Evolutionary conservation across 2,797 vertebrate genomes (phyloP).

Genomic region (Jordanella pulchra): DNA sequence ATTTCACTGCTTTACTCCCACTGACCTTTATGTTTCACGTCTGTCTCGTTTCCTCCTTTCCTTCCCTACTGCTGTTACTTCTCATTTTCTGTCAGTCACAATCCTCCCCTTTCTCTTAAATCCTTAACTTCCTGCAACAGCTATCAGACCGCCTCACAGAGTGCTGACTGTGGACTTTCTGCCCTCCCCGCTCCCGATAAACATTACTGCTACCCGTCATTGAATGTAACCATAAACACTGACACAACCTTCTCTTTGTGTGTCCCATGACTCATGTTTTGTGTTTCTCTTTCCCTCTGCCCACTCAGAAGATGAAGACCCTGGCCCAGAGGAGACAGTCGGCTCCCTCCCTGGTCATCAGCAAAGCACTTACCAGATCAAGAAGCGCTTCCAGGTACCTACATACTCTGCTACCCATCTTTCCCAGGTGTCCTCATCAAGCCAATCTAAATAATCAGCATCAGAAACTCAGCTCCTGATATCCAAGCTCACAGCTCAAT

Average conservation of each 20-base stretch:
- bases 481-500: neutral
- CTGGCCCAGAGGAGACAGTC: slow-evolving; percentile 93
- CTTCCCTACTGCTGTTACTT: slow-evolving; percentile 36
- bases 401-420: neutral
- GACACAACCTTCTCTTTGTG: neutral
- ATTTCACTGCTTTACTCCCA: slow-evolving; percentile 3
- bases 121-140: slow-evolving; percentile 28
- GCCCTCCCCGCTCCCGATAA: neutral
- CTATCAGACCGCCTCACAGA: slow-evolving; percentile 3
- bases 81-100: slow-evolving; percentile 34
- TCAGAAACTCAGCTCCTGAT: neutral
- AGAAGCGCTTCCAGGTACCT: slow-evolving; percentile 86
- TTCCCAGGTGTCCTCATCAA: neutral
- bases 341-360: slow-evolving; percentile 91
- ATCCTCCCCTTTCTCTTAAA: neutral
- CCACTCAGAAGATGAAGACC: slow-evolving; percentile 91
- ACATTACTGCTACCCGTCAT: neutral
- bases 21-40: neutral
- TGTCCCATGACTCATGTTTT: slow-evolving; percentile 24
- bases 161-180: slow-evolving; percentile 12
- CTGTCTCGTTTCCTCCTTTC: slow-evolving; percentile 38
- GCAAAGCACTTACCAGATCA: slow-evolving; percentile 91
- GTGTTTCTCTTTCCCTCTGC: slow-evolving; percentile 8
- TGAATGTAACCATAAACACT: neutral
- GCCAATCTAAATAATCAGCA: neutral